Conservation (phyloP, 35 echinoderm and acorn worm species). For the Diadema setosum region DNA sequence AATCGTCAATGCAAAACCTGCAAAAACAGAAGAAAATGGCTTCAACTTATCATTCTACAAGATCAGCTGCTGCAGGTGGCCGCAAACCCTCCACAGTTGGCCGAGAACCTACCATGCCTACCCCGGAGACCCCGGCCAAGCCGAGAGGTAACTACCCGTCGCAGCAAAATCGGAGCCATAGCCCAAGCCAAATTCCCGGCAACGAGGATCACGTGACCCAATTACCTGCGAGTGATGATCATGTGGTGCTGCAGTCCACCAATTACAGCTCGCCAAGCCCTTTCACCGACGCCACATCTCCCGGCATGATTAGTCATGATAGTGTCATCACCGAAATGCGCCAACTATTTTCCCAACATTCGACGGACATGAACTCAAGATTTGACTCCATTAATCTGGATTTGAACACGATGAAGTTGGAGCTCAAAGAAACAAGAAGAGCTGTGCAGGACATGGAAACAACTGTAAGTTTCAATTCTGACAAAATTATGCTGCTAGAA, state of each 20-base stretch:
- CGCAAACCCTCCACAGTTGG: neutral
- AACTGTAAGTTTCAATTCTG: neutral
- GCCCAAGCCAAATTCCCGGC: neutral
- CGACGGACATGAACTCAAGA: neutral
- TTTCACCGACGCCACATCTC: neutral
- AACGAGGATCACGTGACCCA: neutral
- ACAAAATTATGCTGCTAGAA: neutral
- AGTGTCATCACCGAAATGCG: neutral
- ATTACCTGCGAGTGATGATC: neutral
- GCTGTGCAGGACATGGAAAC: neutral
- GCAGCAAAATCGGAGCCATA: neutral
- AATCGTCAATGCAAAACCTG: neutral
- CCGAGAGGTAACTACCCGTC: neutral
- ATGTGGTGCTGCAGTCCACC: neutral
- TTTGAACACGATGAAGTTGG: neutral
- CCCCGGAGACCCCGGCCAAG: neutral
- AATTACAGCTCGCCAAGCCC: neutral
- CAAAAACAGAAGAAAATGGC: neutral
- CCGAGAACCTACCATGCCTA: neutral
- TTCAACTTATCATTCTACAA: neutral
- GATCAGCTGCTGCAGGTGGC: neutral
- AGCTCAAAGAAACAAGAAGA: neutral
- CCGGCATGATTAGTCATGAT: neutral
- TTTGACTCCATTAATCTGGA: neutral
- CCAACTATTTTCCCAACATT: neutral